Conservation (phyloP, 2,888 invertebrate species). For the Ethmia dodecea region DNA sequence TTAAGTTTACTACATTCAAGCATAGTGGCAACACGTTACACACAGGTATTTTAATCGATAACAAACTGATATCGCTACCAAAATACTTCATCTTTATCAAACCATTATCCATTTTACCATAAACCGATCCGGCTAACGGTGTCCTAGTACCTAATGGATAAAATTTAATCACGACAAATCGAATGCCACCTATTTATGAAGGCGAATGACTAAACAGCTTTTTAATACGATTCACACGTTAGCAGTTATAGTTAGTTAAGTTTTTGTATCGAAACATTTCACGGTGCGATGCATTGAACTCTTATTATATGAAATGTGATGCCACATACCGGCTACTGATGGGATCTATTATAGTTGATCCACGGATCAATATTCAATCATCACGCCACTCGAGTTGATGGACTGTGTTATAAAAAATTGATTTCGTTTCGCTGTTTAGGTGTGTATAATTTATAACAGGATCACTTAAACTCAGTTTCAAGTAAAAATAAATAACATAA, state of each 20-base stretch:
- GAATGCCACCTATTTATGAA: conserved; percentile 77
- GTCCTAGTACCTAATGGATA: conserved; percentile 69
- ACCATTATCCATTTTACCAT: conserved; percentile 63
- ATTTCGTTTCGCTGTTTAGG: conserved; percentile 44
- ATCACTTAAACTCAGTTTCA: neutral
- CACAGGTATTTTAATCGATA: conserved; percentile 40
- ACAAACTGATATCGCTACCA: conserved; percentile 42
- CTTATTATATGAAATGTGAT: conserved; percentile 76
- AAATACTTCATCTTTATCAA: conserved; percentile 59
- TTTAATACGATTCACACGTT: conserved; percentile 78
- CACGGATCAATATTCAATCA: conserved; percentile 75
- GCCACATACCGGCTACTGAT: conserved; percentile 72
- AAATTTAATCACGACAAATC: conserved; percentile 77
- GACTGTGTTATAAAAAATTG: conserved; percentile 42
- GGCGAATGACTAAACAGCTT: conserved; percentile 74
- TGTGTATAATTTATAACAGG: conserved; percentile 28
- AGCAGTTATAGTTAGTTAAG: conserved; percentile 75
- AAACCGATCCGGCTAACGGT: conserved; percentile 60
- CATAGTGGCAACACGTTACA: too few species aligned
- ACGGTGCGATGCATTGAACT: conserved; percentile 73
- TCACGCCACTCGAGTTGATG: conserved; percentile 57
- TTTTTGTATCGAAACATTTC: conserved; percentile 75
- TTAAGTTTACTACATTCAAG: too few species aligned
- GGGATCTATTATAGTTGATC: conserved; percentile 75
- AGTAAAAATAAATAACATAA: too few species aligned